These are phyloP conservation scores for Andrena trimmerana DNA, from an alignment of 2,888 invertebrate species.

Conservation along the genomic window DNA sequence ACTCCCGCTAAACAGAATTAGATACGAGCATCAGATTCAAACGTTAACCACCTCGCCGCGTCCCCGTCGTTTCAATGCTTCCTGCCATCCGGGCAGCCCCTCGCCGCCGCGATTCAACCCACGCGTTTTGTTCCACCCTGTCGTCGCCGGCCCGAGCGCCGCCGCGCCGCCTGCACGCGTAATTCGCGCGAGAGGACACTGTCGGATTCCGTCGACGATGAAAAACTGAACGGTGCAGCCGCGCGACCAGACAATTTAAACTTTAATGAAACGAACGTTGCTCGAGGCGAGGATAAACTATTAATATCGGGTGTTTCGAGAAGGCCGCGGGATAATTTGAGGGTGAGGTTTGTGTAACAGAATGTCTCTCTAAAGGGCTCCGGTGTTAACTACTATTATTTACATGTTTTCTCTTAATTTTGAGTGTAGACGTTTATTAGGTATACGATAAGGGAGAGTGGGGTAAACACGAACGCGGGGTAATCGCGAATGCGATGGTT, in stretches of 20 bases:
- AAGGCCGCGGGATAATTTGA: neutral
- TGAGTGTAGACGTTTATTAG: no score
- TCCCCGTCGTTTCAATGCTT: constrained; percentile 5
- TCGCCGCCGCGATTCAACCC: neutral
- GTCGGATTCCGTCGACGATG: neutral
- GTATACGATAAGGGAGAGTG: no score
- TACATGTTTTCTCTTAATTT: no score
- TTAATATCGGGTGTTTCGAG: no score
- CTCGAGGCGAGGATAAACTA: no score
- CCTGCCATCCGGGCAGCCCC: neutral
- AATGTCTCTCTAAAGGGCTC: no score
- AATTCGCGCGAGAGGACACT: neutral
- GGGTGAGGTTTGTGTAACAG: no score
- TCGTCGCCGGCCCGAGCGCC: neutral
- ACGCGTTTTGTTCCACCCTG: neutral
- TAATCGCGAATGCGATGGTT: no score
- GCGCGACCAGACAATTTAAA: constrained; percentile 66
- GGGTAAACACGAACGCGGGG: no score
- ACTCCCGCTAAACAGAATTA: constrained; percentile 75
- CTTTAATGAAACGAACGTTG: constrained; percentile 50
- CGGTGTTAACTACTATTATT: no score
- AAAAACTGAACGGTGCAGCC: constrained; percentile 19
- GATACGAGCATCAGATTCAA: constrained; percentile 72
- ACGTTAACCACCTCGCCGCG: constrained; percentile 54
- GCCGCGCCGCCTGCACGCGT: neutral